These are phyloP conservation scores for Polypedilum vanderplanki DNA, from an alignment of 1,140 invertebrate genomes.

Conservation along the genomic window DNA sequence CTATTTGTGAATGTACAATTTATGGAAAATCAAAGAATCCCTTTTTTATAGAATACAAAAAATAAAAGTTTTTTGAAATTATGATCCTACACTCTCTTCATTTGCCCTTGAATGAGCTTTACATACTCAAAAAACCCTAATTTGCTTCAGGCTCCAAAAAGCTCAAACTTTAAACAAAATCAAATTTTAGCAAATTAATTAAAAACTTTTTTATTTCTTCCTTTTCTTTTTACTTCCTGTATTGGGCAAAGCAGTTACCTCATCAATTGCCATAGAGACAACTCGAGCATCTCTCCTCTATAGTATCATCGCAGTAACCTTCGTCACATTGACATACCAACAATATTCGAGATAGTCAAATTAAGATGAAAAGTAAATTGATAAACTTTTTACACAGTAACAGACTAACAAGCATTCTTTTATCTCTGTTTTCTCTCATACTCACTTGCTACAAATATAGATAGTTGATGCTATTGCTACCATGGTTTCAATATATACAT, in stretches of 20 bases:
- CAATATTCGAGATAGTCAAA: constrained; percentile 17
- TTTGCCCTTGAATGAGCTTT: no score
- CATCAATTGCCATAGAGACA: constrained; percentile 10
- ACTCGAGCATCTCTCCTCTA: neutral
- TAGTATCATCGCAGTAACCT: constrained; percentile 4
- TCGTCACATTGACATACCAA: constrained; percentile 24
- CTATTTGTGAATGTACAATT: neutral
- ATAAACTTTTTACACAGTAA: neutral
- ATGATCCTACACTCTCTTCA: no score
- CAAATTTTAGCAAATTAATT: constrained; percentile 20
- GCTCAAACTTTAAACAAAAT: neutral
- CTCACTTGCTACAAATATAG: neutral
- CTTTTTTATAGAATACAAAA: no score
- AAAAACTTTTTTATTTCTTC: neutral
- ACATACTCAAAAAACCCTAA: no score
- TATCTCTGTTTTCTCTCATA: neutral
- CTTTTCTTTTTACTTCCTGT: neutral
- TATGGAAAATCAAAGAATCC: no score
- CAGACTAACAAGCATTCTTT: neutral
- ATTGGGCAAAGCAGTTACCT: neutral
- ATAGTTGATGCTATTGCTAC: no score
- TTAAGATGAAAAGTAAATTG: neutral
- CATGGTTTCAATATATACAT: neutral
- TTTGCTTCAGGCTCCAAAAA: neutral
- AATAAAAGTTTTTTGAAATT: no score